These are phyloP conservation scores for Delia radicum DNA, from an alignment of 1,140 invertebrate genomes.

Conservation along the genomic window DNA sequence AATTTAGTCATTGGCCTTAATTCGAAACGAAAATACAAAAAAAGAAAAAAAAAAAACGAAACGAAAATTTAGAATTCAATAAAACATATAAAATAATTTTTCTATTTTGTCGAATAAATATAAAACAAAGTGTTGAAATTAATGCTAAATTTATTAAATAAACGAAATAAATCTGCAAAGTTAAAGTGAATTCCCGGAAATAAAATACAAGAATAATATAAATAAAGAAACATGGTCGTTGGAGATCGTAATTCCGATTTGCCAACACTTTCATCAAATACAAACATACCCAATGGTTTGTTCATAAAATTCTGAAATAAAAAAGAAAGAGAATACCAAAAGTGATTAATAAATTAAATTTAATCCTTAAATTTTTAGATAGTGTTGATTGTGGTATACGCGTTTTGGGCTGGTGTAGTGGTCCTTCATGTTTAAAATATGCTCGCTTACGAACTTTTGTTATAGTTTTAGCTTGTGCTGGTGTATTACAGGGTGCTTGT, in stretches of 20 bases:
- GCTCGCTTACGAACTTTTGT: conserved; percentile 61
- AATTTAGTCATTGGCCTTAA: not conserved
- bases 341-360: not conserved
- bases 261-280: conserved; percentile 49
- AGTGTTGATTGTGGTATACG: conserved; percentile 65
- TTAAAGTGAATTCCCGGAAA: not conserved
- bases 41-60: not conserved
- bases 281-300: conserved; percentile 47
- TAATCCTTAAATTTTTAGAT: conserved; percentile 38
- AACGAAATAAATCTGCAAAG: not conserved
- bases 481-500: conserved; percentile 59
- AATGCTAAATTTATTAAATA: not conserved
- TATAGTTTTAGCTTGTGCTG: conserved; percentile 58
- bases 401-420: conserved; percentile 59
- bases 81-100: not conserved
- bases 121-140: not conserved
- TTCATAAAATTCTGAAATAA: not conserved
- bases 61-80: not conserved
- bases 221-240: conserved; percentile 11
- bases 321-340: not conserved
- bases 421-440: conserved; percentile 60
- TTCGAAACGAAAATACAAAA: not conserved
- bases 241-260: conserved; percentile 41
- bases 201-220: not conserved
- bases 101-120: not conserved